Evolutionary conservation across 1,140 invertebrate species (phyloP).

Genomic region (Cephus cinctus): DNA sequence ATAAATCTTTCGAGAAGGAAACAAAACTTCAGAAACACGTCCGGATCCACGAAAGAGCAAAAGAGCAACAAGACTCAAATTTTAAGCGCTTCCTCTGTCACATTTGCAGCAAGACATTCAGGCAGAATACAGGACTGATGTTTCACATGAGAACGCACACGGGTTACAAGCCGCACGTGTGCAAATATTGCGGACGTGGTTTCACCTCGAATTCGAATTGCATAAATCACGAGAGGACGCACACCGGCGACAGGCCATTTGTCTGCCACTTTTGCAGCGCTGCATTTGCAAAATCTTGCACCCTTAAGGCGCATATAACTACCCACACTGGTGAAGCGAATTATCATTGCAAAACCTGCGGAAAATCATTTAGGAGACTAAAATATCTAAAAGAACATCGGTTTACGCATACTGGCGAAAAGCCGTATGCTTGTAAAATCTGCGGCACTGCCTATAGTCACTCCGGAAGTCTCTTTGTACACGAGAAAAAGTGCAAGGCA

Average conservation of each 20-base stretch:
- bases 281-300: slow-evolving; percentile 50
- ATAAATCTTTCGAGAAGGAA: slow-evolving; percentile 59
- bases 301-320: slow-evolving; percentile 52
- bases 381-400: slow-evolving; percentile 60
- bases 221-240: slow-evolving; percentile 61
- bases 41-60: slow-evolving; percentile 41
- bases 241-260: slow-evolving; percentile 63
- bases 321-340: slow-evolving; percentile 51
- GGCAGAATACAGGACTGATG: slow-evolving; percentile 52
- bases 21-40: slow-evolving; percentile 50
- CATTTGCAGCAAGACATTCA: slow-evolving; percentile 47
- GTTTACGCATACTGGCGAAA: slow-evolving; percentile 73
- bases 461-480: slow-evolving; percentile 47
- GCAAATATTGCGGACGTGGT: slow-evolving; percentile 69
- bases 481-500: slow-evolving; percentile 47
- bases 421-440: slow-evolving; percentile 71
- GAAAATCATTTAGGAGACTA: slow-evolving; percentile 57
- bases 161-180: slow-evolving; percentile 70
- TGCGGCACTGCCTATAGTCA: slow-evolving; percentile 59
- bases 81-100: slow-evolving; percentile 47
- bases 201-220: slow-evolving; percentile 56
- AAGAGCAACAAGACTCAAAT: slow-evolving; percentile 37
- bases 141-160: slow-evolving; percentile 71
- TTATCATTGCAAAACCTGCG: slow-evolving; percentile 54
- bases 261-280: slow-evolving; percentile 59